Base-by-base conservation (phyloP, 1,140 invertebrate genomes). In the Bathynomus jamesi region DNA sequence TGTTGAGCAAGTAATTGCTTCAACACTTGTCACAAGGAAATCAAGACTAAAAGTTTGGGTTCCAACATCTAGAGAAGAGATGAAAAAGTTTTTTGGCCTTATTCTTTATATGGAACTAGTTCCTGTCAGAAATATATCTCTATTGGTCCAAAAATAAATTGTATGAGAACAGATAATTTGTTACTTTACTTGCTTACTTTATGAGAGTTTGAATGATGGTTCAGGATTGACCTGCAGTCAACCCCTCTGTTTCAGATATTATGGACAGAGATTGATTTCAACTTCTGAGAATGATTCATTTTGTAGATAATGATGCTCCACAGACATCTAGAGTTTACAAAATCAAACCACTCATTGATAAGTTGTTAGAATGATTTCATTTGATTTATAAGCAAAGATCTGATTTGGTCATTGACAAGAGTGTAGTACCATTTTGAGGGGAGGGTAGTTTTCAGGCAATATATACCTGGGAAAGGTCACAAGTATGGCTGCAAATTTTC, bases 381-480 rank as follows among this genome's bases (percentile, higher is more conserved):
- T 5, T 28, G 30, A 53, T 7, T 13, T 5, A 68, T 53, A 67
- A 25, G 32, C 28, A 21, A 53, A 29, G 28, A 53, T 24, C 25
- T n/a, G 4, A 67, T 53, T 7, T 69, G n/a, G 68, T 69, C 24
- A 65, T 69, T 69, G 68, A 69, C 21, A 53, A 69, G n/a, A n/a
- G n/a, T n/a, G 61, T 69, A 60, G 68, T 67, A n/a, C 68, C 68
- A 4, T 69, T 67, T 17, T 53, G 68, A 69, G 29, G 68, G 61
- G 28, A 53, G 13, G 63, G 46, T n/a, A n/a, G n/a, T n/a, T n/a
- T n/a, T n/a, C n/a, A n/a, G n/a, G n/a, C n/a, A n/a, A n/a, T n/a
- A n/a, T n/a, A n/a, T n/a, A n/a, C n/a, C n/a, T n/a, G n/a, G n/a
- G n/a, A n/a, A n/a, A n/a, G n/a, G n/a, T n/a, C n/a, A 69, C 40